A percentile compares a stretch with the other conserved stretches of the same genome.
Conservation (phyloP, 2,113 vertebrate species). For the Marcusenius ussheri region DNA sequence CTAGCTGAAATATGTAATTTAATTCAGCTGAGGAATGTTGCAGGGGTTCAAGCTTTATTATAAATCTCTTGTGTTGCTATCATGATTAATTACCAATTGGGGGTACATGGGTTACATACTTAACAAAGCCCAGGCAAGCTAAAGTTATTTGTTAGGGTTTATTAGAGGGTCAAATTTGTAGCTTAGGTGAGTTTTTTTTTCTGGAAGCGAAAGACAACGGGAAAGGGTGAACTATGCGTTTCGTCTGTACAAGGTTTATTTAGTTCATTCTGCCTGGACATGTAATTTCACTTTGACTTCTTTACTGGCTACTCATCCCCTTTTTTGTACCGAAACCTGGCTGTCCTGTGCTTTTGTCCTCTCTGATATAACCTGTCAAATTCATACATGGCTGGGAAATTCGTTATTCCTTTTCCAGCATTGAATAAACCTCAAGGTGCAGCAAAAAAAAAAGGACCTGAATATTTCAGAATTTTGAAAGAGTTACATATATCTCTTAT, state of each 20-base stretch:
- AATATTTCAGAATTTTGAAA: not conserved
- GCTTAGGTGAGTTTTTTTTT: not conserved
- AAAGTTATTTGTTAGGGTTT: not conserved
- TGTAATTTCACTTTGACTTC: not conserved
- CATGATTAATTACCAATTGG: not conserved
- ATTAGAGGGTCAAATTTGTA: not conserved
- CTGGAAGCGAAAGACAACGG: not conserved
- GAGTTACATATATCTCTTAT: not conserved
- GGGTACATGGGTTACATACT: not conserved
- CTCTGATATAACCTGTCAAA: not conserved
- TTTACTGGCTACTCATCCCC: not conserved
- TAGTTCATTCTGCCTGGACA: not conserved
- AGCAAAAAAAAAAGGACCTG: not conserved
- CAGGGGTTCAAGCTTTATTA: not conserved
- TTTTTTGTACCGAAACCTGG: not conserved
- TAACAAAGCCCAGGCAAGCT: not conserved
- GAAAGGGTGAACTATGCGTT: not conserved
- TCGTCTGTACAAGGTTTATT: not conserved
- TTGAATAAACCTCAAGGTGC: not conserved
- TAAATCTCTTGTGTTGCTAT: not conserved
- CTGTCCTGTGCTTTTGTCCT: not conserved
- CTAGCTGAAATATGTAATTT: slow-evolving; percentile 7
- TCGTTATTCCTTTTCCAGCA: not conserved
- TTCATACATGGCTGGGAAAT: not conserved
- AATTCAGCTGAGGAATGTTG: not conserved